These are phyloP conservation scores for Oscheius sp. DNA, from an alignment of 2,888 invertebrate genomes.

Conservation along the genomic window DNA sequence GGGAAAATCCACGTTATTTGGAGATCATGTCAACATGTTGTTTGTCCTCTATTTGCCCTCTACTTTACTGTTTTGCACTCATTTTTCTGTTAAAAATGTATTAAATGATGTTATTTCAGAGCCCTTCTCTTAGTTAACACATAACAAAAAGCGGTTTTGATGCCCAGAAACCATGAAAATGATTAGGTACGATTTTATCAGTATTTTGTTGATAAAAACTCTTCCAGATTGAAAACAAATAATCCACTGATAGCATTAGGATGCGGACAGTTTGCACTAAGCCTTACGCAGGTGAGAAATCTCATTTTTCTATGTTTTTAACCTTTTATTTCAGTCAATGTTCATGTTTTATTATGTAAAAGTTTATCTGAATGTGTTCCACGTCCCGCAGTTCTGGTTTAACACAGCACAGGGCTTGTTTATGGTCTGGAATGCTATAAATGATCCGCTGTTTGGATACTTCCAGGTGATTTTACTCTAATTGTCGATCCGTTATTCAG, in stretches of 20 bases:
- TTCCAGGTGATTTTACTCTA: constrained; percentile 56
- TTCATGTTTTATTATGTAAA: constrained; percentile 76
- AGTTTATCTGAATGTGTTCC: constrained; percentile 74
- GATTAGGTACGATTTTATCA: too few species aligned
- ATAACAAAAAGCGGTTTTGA: too few species aligned
- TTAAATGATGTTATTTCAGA: too few species aligned
- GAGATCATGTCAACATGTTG: too few species aligned
- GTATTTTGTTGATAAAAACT: not conserved
- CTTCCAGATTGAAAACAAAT: constrained; percentile 12
- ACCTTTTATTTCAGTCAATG: constrained; percentile 64
- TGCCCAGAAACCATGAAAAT: too few species aligned
- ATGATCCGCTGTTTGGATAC: constrained; percentile 76
- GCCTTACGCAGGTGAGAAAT: constrained; percentile 51
- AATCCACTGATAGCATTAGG: constrained; percentile 44
- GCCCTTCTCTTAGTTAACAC: too few species aligned
- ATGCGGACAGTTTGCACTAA: constrained; percentile 56
- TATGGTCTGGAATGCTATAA: constrained; percentile 76
- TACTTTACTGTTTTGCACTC: too few species aligned
- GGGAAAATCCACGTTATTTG: too few species aligned
- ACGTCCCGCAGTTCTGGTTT: constrained; percentile 75
- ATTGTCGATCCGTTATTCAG: constrained; percentile 34
- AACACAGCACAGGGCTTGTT: constrained; percentile 74
- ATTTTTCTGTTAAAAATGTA: too few species aligned
- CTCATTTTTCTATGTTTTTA: not conserved
- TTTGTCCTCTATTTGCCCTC: too few species aligned